Evolutionary conservation across 2,888 invertebrate genomes (phyloP), one percentile per base, ranked within the genome.

Genomic region (Zeuzera pyrina): DNA sequence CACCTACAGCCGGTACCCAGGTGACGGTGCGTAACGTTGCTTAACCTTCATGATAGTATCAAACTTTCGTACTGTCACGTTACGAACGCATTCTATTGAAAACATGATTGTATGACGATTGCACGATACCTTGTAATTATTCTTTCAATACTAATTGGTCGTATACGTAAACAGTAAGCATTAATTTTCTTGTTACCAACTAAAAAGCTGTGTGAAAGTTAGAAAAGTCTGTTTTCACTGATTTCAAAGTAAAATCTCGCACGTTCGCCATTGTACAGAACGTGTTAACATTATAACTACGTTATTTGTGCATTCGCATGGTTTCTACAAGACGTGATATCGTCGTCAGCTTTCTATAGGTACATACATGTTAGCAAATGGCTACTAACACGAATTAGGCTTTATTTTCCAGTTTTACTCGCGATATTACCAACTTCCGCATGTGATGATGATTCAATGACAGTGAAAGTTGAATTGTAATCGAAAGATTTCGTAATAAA

Each of bases 281-380:
- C 32, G 15, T 41, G 36, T 40, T 40, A 33, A 23, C n/a, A n/a
- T n/a, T n/a, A n/a, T n/a, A 29, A 21, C 22, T 28, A 31, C 22
- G 36, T 32, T 41, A 38, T 41, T 47, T 47, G 42, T 40, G 36
- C 44, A 45, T 52, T 52, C 47, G 45, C 46, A 48, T 47, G 38
- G 41, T 42, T 41, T 44, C 39, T 37, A 14, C n/a, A 4, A 15
- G 26, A 27, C 28, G 36, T 34, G 33, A 36, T 30, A 36, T 23
- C 12, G 15, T 40, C 29, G 36, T 31, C 35, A 44, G 43, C 36
- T 38, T 41, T 39, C 36, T 33, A 33, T 37, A 15, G 19, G 25
- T 33, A 27, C 19, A 19, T 19, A 7, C 19, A 19, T 19, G 19
- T 22, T 13, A n/a, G n/a, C 12, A 25, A 30, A 30, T 23, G 27